A percentile compares a stretch with the other conserved stretches of the same genome.
Evolutionary conservation across 64 coral and sea anemone genomes (phyloP).

Genomic region (Astreopora myriophthalma): DNA sequence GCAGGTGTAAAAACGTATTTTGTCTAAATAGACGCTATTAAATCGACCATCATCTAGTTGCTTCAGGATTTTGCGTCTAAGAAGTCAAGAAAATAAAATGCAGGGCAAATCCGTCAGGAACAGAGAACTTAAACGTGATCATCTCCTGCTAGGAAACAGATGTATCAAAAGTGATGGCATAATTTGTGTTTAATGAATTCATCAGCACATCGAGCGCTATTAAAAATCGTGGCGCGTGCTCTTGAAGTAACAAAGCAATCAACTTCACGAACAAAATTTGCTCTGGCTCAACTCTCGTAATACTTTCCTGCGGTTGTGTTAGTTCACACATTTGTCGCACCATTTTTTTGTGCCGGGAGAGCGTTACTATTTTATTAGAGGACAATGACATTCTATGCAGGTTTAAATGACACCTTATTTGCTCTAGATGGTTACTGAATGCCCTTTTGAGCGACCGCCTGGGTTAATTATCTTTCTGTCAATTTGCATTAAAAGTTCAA

Average conservation of each 20-base stretch:
- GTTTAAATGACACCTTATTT: not conserved
- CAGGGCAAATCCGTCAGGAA: not conserved
- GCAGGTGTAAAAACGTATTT: slow-evolving; percentile 13
- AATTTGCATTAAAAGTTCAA: not conserved
- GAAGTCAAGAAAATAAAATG: not conserved
- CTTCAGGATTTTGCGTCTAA: not conserved
- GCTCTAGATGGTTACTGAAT: not conserved
- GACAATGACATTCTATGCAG: not conserved
- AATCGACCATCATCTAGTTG: not conserved
- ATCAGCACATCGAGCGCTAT: too few relatives aligned
- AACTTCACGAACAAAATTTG: too few relatives aligned
- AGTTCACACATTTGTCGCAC: not conserved
- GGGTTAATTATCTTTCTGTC: not conserved
- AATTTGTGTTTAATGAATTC: slow-evolving; percentile 34
- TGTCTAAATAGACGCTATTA: not conserved
- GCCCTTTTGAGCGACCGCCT: not conserved
- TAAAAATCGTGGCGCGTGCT: too few relatives aligned
- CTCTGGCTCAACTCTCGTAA: too few relatives aligned
- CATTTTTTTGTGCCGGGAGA: not conserved
- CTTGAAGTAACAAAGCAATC: too few relatives aligned
- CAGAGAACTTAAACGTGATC: not conserved
- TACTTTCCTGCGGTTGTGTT: not conserved
- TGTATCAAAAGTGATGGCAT: not conserved
- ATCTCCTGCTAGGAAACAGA: not conserved
- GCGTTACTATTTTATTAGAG: not conserved